Evolutionary conservation across 1,140 invertebrate species (phyloP), one percentile per base, ranked within the genome.

Genomic region (Wasmannia auropunctata): DNA sequence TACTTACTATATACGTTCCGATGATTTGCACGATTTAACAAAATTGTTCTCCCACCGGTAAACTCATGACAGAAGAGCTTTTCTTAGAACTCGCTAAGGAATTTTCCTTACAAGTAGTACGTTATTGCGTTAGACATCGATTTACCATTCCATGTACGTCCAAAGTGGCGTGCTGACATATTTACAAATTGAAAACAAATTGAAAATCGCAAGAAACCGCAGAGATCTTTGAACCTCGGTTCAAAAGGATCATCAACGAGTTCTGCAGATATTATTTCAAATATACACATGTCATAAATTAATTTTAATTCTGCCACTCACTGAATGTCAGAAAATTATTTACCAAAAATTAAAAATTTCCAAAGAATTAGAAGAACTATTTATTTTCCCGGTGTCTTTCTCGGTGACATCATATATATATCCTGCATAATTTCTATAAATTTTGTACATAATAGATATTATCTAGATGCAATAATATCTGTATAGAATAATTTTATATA

Each of bases 401-500:
- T 67, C 22, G 14, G 0, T 14, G 6, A 25, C 14, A 40, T n/a
- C 19, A 11, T 14, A 43, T 43, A n/a, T 1, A 11, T 67, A 67
- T 1, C 7, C 16, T 14, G 3, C 22, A 7, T 46, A 28, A 69
- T 40, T 25, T 46, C 16, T 43, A 6, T 1, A 67, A 46, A 28
- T 28, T n/a, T n/a, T n/a, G n/a, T n/a, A 14, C 10, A 6, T 25
- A 43, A 65, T 22, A 67, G 46, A 67, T 67, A 43, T 67, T 16
- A 67, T 67, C n/a, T 22, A 14, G 2, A 25, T 25, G 22, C n/a
- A 11, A 28, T 69, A 8, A 2, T 1, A 37, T 37, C 37, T 25
- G 16, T 69, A 16, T 69, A 16, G 5, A 67, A 46, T 49, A 31
- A 69, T 49, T 69, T 69, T 31, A 69, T 28, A 69, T 60, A n/a